Evolutionary conservation across 2,797 vertebrate genomes (phyloP), one percentile per base, ranked within the genome.

Genomic region (Pitangus sulphuratus): DNA sequence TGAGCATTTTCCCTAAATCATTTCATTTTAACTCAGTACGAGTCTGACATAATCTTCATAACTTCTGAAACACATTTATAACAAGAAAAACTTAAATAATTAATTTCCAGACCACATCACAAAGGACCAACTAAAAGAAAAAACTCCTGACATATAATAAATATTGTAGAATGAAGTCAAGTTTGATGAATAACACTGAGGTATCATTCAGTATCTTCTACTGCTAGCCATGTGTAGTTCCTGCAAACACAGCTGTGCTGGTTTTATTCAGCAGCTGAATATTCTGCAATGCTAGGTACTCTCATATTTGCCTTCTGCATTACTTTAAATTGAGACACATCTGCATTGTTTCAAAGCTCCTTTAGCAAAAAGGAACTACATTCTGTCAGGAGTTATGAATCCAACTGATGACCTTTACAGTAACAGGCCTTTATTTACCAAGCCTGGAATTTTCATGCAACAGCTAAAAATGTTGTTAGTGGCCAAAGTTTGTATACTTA

Each of bases 381-480:
- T 62, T 61, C 9, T 40, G 33, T 64, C 94, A 88, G 88, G 40
- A 90, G 61, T 71, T 44, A 79, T 53, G 96, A 95, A 80, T 82
- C 82, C 81, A 95, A 58, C 19, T 89, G 72, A 87, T 11, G 24
- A 89, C 72, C 68, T 95, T 91, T 96, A 81, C 95, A 97, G 80
- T 89, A 96, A 71, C 77, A 83, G 95, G 42, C 42, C 39, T 95
- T 87, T 97, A 96, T 97, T 95, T 96, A 92, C 95, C 84, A 95
- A 88, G 82, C 61, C 95, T 64, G 75, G 64, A 87, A 93, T 93
- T 96, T 95, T 93, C 80, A 51, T 1, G 2, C 33, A 87, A 66
- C 25, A 64, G 45, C 62, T 90, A 77, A 62, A 84, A 95, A 72
- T 12, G 22, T 11, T 42, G 65, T 79, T 54, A 37, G 28, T 39